phyloP scores from a whole-genome alignment of 2,113 vertebrate genomes.

The Cynopterus brachyotis region DNA sequence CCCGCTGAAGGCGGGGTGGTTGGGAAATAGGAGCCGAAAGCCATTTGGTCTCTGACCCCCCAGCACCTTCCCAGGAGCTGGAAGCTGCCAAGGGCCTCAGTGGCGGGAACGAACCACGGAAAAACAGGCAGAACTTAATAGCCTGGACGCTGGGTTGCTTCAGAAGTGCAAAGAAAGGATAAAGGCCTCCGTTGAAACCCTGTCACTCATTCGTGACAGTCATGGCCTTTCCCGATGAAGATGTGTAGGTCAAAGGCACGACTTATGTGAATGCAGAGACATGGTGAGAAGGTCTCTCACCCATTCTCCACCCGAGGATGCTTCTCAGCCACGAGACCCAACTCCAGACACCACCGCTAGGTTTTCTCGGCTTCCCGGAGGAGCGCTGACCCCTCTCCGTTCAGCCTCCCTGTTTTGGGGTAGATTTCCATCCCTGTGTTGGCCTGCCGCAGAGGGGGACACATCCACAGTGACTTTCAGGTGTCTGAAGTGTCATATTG shows the following conservation, averaged over 20 bases:
- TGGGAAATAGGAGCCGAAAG: slow-evolving; percentile 5
- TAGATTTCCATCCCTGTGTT: background rate
- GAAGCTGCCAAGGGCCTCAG: background rate
- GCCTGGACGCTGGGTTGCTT: slow-evolving; percentile 55
- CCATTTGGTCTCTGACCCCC: slow-evolving; percentile 1
- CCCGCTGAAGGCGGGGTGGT: background rate
- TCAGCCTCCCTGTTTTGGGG: background rate
- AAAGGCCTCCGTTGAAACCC: slow-evolving; percentile 66
- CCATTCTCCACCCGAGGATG: rapidly evolving
- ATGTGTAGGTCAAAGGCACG: background rate
- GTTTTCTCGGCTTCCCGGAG: background rate
- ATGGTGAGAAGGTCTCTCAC: background rate
- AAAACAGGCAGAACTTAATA: slow-evolving; percentile 69
- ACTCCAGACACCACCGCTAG: rapidly evolving
- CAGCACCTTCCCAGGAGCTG: background rate
- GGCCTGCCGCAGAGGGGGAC: background rate
- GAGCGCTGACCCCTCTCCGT: rapidly evolving
- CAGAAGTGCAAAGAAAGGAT: background rate
- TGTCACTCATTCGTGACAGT: rapidly evolving
- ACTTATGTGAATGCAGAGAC: background rate
- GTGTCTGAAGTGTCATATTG: background rate
- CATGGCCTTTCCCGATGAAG: background rate
- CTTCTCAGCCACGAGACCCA: background rate
- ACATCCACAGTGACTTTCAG: rapidly evolving
- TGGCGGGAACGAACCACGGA: slow-evolving; percentile 40